These are phyloP conservation scores for Ochropleura leucogaster DNA, from an alignment of 2,888 invertebrate genomes.

Conservation along the genomic window DNA sequence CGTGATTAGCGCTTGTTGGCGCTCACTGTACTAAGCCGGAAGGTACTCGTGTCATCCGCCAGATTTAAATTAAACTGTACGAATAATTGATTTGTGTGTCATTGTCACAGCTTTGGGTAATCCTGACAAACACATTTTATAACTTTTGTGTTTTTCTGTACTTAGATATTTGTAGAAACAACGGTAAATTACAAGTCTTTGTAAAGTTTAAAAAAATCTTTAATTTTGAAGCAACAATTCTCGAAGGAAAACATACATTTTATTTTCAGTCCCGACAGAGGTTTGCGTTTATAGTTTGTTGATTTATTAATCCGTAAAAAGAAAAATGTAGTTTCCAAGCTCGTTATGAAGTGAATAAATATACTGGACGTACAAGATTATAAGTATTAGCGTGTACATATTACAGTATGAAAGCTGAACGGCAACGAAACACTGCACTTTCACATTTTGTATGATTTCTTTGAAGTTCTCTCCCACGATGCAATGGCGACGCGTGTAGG, in stretches of 20 bases:
- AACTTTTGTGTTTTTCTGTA: neutral
- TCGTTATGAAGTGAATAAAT: constrained; percentile 27
- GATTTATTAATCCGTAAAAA: constrained; percentile 40
- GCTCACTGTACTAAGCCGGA: constrained; percentile 45
- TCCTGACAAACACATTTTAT: constrained; percentile 26
- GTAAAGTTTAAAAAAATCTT: constrained; percentile 13
- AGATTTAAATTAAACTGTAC: constrained; percentile 28
- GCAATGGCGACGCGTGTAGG: constrained; percentile 33
- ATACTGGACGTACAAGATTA: constrained; percentile 8
- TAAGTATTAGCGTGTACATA: constrained; percentile 14
- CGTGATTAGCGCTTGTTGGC: constrained; percentile 49
- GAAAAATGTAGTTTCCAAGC: constrained; percentile 26
- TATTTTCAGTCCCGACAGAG: constrained; percentile 18
- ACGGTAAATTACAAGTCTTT: neutral
- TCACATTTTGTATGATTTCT: constrained; percentile 14
- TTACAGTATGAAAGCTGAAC: constrained; percentile 17
- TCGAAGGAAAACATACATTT: constrained; percentile 19
- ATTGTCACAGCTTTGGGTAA: constrained; percentile 29
- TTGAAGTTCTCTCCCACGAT: constrained; percentile 29
- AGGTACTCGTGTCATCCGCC: constrained; percentile 5
- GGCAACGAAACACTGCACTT: constrained; percentile 15
- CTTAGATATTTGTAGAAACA: constrained; percentile 15
- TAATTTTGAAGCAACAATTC: constrained; percentile 11
- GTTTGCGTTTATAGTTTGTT: constrained; percentile 31
- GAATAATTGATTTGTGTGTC: constrained; percentile 28